Conservation (phyloP, 2,888 invertebrate species). For the Therioaphis trifolii region DNA sequence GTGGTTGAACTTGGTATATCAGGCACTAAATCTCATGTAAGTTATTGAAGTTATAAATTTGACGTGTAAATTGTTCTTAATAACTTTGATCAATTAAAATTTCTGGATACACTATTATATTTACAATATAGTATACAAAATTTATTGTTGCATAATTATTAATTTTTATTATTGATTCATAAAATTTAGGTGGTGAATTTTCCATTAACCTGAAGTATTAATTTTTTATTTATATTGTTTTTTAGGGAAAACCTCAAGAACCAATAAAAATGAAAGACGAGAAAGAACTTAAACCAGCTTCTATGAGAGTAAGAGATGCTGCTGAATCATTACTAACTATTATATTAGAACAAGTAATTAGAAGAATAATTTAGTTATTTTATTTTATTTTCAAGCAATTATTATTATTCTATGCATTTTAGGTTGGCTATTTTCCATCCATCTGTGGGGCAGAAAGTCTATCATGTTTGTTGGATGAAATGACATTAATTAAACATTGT, state of each 20-base stretch:
- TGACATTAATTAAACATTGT: constrained; percentile 81
- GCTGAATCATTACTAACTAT: constrained; percentile 93
- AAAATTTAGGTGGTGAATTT: no score
- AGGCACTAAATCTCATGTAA: constrained; percentile 82
- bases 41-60: constrained; percentile 20
- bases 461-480: constrained; percentile 89
- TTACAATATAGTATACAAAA: no score
- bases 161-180: no score
- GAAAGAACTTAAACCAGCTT: constrained; percentile 95
- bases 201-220: no score
- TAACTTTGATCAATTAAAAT: no score
- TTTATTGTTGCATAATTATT: no score
- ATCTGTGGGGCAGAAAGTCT: constrained; percentile 86
- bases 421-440: constrained; percentile 80
- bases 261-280: constrained; percentile 93
- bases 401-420: constrained; percentile 13
- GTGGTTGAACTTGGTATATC: constrained; percentile 98
- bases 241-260: constrained; percentile 83
- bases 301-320: constrained; percentile 96
- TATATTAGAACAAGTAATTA: constrained; percentile 85
- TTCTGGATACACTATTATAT: no score
- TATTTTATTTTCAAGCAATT: not conserved
- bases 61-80: no score
- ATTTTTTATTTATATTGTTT: constrained; percentile 21
- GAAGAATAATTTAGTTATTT: constrained; percentile 5